Evolutionary conservation across 2,113 vertebrate genomes (phyloP).

Genomic region (Emydocephalus ijimae): DNA sequence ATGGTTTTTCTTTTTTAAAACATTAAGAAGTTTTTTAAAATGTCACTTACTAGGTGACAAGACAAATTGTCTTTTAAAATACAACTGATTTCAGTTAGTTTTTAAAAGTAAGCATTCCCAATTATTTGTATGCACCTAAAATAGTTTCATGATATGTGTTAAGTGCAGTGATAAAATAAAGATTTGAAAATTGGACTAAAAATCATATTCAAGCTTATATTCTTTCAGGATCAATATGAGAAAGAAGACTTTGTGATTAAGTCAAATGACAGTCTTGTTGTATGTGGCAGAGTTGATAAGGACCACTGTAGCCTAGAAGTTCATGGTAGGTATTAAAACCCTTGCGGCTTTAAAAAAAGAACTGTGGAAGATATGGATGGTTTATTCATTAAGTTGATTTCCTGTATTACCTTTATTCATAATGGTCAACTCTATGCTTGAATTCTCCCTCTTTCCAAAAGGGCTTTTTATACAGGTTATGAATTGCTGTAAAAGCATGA

Average conservation of each 20-base stretch:
- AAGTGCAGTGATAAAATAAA: neutral
- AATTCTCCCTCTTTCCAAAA: neutral
- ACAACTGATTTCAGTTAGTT: neutral
- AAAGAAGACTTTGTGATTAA: slow-evolving; percentile 93
- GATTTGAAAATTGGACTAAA: neutral
- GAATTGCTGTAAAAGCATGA: neutral
- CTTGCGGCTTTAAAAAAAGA: neutral
- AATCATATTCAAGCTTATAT: neutral
- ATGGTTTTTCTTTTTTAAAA: neutral
- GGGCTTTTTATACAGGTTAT: neutral
- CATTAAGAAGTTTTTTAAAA: neutral
- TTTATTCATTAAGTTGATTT: neutral
- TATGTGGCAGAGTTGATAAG: slow-evolving; percentile 85
- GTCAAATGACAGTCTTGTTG: slow-evolving; percentile 86
- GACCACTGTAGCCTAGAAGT: slow-evolving; percentile 93
- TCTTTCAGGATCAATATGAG: slow-evolving; percentile 91
- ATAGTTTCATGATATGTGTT: neutral
- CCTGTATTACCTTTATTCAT: neutral
- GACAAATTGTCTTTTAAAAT: neutral
- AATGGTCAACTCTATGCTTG: neutral
- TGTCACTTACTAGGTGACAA: neutral
- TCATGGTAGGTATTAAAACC: slow-evolving; percentile 70
- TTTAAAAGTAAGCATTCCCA: neutral
- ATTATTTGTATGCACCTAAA: neutral
- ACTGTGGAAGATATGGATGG: neutral